These are phyloP conservation scores for Spheniscus mendiculus DNA, from an alignment of 2,113 vertebrate species.

Conservation along the genomic window DNA sequence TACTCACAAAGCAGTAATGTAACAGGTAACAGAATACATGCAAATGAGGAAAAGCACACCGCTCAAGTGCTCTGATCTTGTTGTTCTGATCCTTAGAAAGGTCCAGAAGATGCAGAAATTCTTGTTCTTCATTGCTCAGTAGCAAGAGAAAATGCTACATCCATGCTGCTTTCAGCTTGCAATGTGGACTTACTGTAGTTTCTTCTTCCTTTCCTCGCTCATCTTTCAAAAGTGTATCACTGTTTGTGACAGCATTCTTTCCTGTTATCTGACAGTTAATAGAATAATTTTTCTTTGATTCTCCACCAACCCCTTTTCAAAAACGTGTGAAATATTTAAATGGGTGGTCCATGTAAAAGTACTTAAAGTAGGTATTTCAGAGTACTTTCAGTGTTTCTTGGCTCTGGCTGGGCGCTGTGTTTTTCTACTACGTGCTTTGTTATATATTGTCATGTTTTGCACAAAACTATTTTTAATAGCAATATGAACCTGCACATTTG, in stretches of 20 bases:
- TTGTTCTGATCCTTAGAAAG: not conserved
- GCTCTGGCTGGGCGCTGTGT: not conserved
- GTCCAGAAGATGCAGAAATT: not conserved
- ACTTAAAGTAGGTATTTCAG: not conserved
- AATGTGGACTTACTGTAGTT: not conserved
- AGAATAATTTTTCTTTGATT: not conserved
- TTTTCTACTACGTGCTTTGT: not conserved
- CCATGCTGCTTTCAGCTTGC: not conserved
- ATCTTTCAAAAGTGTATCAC: not conserved
- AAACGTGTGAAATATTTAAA: not conserved
- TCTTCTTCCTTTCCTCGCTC: not conserved
- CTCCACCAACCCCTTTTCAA: not conserved
- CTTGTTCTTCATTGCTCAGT: not conserved
- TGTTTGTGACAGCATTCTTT: not conserved
- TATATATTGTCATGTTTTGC: not conserved
- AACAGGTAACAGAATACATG: not conserved
- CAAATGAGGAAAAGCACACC: not conserved
- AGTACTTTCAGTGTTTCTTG: not conserved
- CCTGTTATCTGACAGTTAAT: not conserved
- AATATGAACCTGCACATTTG: not conserved
- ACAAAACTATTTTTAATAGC: not conserved
- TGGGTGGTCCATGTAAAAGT: not conserved
- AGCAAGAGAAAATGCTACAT: not conserved
- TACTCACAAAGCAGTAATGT: not conserved
- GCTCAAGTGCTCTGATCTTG: not conserved